Evolutionary conservation across 1,140 invertebrate genomes (phyloP).

Genomic region (Neomicropteryx cornuta): DNA sequence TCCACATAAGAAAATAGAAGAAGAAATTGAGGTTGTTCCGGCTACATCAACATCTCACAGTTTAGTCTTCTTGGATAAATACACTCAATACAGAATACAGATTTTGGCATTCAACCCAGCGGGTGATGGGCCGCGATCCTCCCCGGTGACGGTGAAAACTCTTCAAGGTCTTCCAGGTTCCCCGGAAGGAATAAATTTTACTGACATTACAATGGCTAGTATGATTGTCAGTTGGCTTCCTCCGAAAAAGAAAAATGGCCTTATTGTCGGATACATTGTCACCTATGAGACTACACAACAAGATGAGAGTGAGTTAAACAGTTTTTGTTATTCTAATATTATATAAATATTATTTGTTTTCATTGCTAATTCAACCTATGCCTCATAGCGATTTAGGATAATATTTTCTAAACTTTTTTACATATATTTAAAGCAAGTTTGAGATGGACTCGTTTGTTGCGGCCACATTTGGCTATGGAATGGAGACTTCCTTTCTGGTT

Average conservation of each 20-base stretch:
- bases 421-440: too few species aligned
- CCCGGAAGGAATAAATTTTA: conserved; percentile 71
- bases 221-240: conserved; percentile 83
- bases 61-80: conserved; percentile 85
- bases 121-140: conserved; percentile 86
- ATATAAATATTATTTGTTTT: too few species aligned
- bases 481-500: too few species aligned
- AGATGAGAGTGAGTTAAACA: conserved; percentile 64
- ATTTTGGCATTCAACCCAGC: conserved; percentile 94
- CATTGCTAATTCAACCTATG: too few species aligned
- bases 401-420: background rate
- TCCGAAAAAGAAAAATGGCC: conserved; percentile 84
- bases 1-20: conserved; percentile 55
- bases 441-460: too few species aligned
- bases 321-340: conserved; percentile 8
- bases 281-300: conserved; percentile 89
- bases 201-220: conserved; percentile 91
- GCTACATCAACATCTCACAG: conserved; percentile 72
- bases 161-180: conserved; percentile 73
- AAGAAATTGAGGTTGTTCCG: conserved; percentile 86
- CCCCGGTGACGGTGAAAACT: conserved; percentile 66
- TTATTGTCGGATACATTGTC: conserved; percentile 83
- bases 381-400: too few species aligned
- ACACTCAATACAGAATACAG: conserved; percentile 81
- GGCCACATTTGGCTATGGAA: too few species aligned